Conservation (phyloP, 1,140 invertebrate genomes). For the Ooceraea biroi region DNA sequence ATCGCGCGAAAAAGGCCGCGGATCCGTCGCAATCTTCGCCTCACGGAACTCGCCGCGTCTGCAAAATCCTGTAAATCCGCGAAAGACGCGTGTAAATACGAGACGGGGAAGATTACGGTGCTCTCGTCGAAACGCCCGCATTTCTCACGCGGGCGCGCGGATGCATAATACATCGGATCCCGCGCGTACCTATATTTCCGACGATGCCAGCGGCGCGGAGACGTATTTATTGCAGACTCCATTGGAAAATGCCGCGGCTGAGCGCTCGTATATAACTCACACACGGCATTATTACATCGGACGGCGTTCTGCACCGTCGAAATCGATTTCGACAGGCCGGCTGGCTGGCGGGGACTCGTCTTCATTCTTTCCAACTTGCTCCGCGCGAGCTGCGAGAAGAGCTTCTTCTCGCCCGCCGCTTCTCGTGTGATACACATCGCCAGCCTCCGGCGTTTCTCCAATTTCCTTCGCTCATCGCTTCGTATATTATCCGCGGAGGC, state of each 20-base stretch:
- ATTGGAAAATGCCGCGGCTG: slow-evolving; percentile 40
- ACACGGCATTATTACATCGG: slow-evolving; percentile 61
- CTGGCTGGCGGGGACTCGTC: neutral
- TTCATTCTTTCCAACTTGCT: slow-evolving; percentile 26
- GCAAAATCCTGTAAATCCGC: slow-evolving; percentile 57
- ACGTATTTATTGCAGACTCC: slow-evolving; percentile 52
- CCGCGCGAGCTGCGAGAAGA: neutral
- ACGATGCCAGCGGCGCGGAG: slow-evolving; percentile 3
- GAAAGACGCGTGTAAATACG: slow-evolving; percentile 67
- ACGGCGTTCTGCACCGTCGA: slow-evolving; percentile 44
- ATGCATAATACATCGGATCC: slow-evolving; percentile 62
- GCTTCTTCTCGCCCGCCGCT: no score
- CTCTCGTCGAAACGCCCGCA: slow-evolving; percentile 18
- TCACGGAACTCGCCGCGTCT: slow-evolving; percentile 38
- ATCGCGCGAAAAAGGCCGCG: slow-evolving; percentile 16
- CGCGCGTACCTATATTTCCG: slow-evolving; percentile 14
- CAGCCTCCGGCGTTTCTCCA: slow-evolving; percentile 55
- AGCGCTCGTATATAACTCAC: slow-evolving; percentile 32
- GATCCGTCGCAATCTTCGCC: slow-evolving; percentile 34
- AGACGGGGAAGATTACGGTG: slow-evolving; percentile 60
- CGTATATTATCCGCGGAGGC: slow-evolving; percentile 52
- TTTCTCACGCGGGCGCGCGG: slow-evolving; percentile 50
- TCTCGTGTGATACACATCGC: slow-evolving; percentile 1
- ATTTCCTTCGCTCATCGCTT: slow-evolving; percentile 59
- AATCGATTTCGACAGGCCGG: slow-evolving; percentile 65